Evolutionary conservation across 2,113 vertebrate genomes (phyloP).

Genomic region (Trematomus loennbergii): DNA sequence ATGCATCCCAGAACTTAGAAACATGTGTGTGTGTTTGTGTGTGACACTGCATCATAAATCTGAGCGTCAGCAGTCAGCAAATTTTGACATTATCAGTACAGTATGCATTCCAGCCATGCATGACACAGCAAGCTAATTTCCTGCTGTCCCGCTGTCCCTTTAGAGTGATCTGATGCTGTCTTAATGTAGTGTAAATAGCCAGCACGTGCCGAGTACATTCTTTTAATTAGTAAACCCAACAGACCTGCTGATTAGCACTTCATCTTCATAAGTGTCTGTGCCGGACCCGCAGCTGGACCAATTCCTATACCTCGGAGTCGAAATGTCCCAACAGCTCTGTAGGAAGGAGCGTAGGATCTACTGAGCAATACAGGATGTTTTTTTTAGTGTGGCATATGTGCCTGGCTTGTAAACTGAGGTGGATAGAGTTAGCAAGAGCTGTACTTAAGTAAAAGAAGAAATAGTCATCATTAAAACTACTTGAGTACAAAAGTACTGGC

Average conservation of each 20-base stretch:
- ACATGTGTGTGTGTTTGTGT: slow-evolving; percentile 2
- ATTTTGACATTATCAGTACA: background rate
- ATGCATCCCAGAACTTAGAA: no score
- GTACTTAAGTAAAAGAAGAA: no score
- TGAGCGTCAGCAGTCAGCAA: background rate
- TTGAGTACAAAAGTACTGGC: no score
- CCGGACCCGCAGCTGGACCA: slow-evolving; percentile 41
- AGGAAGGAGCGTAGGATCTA: slow-evolving; percentile 28
- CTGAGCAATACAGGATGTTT: background rate
- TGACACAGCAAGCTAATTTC: slow-evolving; percentile 32
- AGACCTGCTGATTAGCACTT: slow-evolving; percentile 65
- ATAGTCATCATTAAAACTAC: no score
- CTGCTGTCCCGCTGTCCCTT: slow-evolving; percentile 20
- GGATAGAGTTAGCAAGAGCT: background rate
- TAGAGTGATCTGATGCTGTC: slow-evolving; percentile 46
- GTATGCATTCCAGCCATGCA: slow-evolving; percentile 3
- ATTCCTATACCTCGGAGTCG: slow-evolving; percentile 33
- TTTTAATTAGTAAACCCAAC: slow-evolving; percentile 67
- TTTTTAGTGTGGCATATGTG: background rate
- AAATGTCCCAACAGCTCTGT: slow-evolving; percentile 44
- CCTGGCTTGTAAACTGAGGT: background rate
- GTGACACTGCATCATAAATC: background rate
- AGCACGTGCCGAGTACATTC: slow-evolving; percentile 51
- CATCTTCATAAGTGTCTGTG: slow-evolving; percentile 60
- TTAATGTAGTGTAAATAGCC: slow-evolving; percentile 60